Evolutionary conservation across 2,797 vertebrate genomes (phyloP).

Genomic region (Prunella strophiata): DNA sequence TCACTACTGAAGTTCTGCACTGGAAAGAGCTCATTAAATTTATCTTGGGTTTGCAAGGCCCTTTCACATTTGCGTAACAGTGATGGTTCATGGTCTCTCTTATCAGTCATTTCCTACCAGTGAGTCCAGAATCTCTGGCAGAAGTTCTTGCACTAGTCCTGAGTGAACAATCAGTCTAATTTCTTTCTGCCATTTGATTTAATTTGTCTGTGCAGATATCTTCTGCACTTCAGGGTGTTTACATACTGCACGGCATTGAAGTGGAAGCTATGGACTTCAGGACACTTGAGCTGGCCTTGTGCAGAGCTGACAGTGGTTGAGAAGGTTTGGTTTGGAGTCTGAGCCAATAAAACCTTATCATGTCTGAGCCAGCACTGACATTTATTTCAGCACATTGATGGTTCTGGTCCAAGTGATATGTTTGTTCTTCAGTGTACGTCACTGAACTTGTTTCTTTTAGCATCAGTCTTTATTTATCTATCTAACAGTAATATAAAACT

Average conservation of each 20-base stretch:
- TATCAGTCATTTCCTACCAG: neutral
- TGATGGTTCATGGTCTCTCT: neutral
- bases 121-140: neutral
- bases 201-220: neutral
- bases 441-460: neutral
- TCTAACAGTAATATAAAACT: neutral
- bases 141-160: neutral
- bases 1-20: neutral
- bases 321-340: neutral
- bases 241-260: neutral
- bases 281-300: neutral
- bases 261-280: neutral
- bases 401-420: neutral
- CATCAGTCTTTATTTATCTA: neutral
- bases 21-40: neutral
- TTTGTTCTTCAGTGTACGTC: neutral
- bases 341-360: neutral
- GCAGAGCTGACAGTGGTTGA: neutral
- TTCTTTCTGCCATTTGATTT: neutral
- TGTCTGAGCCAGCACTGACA: neutral
- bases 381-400: neutral
- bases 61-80: neutral
- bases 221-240: neutral
- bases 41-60: neutral
- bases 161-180: neutral